These are phyloP conservation scores for Danio aesculapii DNA, from an alignment of 2,797 vertebrate species.

Conservation along the genomic window DNA sequence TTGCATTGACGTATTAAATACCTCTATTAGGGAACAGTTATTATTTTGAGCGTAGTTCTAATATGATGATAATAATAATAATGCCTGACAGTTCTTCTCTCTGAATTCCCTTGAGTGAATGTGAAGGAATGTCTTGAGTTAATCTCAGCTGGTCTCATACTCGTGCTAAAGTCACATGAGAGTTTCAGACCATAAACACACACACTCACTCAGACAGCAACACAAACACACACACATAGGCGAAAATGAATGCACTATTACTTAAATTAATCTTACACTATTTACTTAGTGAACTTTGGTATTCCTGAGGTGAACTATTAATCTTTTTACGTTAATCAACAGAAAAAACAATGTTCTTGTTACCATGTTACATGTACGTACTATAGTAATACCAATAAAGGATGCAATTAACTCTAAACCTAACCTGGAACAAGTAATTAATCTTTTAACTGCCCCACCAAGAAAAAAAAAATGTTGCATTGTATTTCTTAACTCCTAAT, in stretches of 20 bases:
- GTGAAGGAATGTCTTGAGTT: slow-evolving; percentile 67
- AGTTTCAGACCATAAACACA: slow-evolving; percentile 50
- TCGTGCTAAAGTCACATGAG: slow-evolving; percentile 78
- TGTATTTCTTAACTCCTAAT: too few species aligned
- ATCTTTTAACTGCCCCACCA: too few species aligned
- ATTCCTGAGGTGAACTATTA: too few species aligned
- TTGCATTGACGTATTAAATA: neutral
- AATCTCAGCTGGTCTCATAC: slow-evolving; percentile 70
- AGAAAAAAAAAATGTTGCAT: too few species aligned
- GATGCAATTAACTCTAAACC: too few species aligned
- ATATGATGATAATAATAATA: neutral
- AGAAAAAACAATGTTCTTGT: too few species aligned
- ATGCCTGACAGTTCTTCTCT: neutral
- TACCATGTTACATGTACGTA: too few species aligned
- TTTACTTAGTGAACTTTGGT: too few species aligned
- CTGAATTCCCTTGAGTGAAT: neutral
- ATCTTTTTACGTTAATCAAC: too few species aligned
- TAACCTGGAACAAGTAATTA: too few species aligned
- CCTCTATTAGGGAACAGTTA: neutral
- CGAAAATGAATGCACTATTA: neutral
- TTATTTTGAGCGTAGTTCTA: neutral
- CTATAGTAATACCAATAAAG: too few species aligned
- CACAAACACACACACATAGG: slow-evolving; percentile 1
- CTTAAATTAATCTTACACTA: too few species aligned
- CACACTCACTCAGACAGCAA: neutral